A percentile compares a stretch with the other conserved stretches of the same genome.
Conservation (phyloP, 2,888 invertebrate species). For the Coelogynopora nodosa region DNA sequence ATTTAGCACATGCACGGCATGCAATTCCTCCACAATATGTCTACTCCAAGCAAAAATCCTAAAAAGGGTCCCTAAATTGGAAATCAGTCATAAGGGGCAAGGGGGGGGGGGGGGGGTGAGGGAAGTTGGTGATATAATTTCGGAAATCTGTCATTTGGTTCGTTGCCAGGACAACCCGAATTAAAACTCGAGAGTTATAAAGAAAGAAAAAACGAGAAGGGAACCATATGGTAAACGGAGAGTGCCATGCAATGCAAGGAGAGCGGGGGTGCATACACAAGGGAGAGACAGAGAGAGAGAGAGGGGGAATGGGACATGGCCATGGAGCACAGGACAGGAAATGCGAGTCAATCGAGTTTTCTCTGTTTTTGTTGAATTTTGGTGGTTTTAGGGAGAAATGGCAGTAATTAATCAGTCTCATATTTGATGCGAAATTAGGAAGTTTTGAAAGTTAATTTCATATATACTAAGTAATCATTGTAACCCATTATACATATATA, state of each 20-base stretch:
- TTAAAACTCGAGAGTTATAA: background rate
- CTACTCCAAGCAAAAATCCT: no score
- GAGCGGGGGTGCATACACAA: no score
- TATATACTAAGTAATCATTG: no score
- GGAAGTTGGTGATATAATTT: background rate
- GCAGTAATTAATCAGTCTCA: no score
- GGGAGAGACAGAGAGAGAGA: background rate
- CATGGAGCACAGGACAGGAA: background rate
- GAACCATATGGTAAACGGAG: background rate
- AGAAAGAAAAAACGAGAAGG: background rate
- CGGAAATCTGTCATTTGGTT: slow-evolving; percentile 11
- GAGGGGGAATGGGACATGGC: background rate
- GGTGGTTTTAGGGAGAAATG: no score
- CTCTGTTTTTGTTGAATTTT: slow-evolving; percentile 3
- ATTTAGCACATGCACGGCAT: background rate
- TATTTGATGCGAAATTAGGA: no score
- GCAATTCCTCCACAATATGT: no score
- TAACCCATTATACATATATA: no score
- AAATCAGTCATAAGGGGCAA: background rate
- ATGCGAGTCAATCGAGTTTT: background rate
- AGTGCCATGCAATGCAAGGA: no score
- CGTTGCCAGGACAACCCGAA: background rate
- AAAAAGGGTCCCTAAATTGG: no score
- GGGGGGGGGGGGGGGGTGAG: background rate
- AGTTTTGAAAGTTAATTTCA: no score